Base-by-base conservation (phyloP, 2,797 vertebrate genomes). In the Artibeus lituratus region DNA sequence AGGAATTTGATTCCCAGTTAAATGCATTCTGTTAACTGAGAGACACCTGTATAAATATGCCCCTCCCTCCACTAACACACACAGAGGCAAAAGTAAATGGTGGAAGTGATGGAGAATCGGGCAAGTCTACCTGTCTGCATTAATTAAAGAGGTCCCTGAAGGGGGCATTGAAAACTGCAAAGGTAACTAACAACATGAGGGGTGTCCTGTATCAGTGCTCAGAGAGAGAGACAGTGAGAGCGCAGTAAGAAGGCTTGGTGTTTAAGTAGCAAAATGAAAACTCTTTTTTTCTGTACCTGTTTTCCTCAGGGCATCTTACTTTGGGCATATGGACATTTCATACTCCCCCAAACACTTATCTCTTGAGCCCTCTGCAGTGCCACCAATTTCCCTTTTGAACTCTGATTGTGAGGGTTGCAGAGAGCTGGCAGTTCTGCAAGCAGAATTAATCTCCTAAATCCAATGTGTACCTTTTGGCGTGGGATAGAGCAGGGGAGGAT, bases 381-480 rank as follows among this genome's bases (percentile, higher is more conserved):
- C 47, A 44, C 53, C 47, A 47, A 51, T 47, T 78, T 95, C 80
- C 72, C 85, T 57, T 35, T 90, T 90, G 67, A 94, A 62, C 72
- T 80, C 93, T 88, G 49, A 83, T 70, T 47, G 35, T 39, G 65
- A 69, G 44, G 39, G 18, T 51, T 93, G 42, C 22, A 44, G 69
- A 88, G 49, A 77, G 84, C 84, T 83, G 76, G 84, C 86, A 97
- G 95, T 95, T 97, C 90, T 81, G 51, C 62, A 91, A 95, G 92
- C 95, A 93, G 86, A 97, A 96, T 96, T 98, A 94, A 96, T 87
- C 92, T 97, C 86, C 91, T 86, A 65, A 92, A 96, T 55, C 69
- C 96, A 92, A 2, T 35, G 11, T 93, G 92, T 96, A 76, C 81
- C 76, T 95, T 97, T 92, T 89, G 82, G 39, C 65, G 2, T 55